phyloP scores from a whole-genome alignment of 2,888 invertebrate species.

The Melangyna quadrimaculata region DNA sequence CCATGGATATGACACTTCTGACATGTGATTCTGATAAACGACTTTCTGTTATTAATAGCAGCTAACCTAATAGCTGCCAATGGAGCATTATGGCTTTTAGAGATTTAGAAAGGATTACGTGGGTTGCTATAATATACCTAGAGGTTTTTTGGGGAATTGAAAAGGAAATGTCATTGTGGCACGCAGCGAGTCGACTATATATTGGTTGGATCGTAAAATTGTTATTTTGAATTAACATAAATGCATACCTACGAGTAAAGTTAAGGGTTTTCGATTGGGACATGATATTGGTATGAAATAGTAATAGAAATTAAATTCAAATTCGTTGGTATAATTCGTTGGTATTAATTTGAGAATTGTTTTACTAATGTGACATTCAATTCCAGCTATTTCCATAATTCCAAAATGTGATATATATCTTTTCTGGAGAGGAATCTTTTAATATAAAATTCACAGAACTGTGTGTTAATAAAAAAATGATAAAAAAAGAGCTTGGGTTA shows the following conservation, averaged over 20 bases:
- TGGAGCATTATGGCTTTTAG: background rate
- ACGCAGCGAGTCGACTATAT: background rate
- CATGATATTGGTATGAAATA: background rate
- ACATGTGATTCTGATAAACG: conserved; percentile 31
- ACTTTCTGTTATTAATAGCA: conserved; percentile 22
- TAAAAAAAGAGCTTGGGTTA: too few species aligned
- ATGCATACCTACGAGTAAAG: background rate
- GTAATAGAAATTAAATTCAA: background rate
- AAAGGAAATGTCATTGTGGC: background rate
- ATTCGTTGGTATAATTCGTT: background rate
- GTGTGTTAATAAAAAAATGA: too few species aligned
- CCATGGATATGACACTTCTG: conserved; percentile 32
- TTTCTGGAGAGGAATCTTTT: too few species aligned
- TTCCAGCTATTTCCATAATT: too few species aligned
- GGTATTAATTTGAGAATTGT: too few species aligned
- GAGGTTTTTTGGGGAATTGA: background rate
- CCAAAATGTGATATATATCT: too few species aligned
- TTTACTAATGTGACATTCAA: too few species aligned
- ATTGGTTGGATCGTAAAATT: background rate
- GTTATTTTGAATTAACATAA: background rate
- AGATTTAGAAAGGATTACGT: background rate
- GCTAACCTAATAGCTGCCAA: conserved; percentile 2
- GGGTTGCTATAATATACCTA: background rate
- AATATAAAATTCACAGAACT: too few species aligned
- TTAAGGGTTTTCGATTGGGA: background rate